These are phyloP conservation scores for Phylloscopus collybita DNA, from an alignment of 2,797 vertebrate genomes.

Conservation along the genomic window DNA sequence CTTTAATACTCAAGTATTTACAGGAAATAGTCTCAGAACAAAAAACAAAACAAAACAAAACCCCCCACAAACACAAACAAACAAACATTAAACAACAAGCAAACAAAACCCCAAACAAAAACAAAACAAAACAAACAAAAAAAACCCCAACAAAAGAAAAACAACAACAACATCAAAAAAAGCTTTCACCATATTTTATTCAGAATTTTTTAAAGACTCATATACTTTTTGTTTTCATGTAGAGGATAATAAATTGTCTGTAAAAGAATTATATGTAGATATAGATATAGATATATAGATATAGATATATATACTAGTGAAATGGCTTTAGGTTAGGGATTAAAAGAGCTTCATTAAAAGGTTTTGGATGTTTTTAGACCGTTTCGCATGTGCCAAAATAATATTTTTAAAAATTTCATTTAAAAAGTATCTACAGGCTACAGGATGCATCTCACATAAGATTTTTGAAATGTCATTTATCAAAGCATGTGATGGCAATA, in stretches of 20 bases:
- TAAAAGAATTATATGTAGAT: background rate
- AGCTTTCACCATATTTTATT: background rate
- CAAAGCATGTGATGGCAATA: background rate
- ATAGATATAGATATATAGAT: background rate
- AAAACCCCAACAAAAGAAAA: background rate
- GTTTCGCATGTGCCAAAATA: background rate
- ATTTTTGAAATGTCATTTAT: background rate
- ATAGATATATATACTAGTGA: background rate
- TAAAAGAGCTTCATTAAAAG: background rate
- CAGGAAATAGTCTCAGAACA: background rate
- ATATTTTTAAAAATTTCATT: background rate
- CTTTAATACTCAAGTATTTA: fast-evolving
- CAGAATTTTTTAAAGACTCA: background rate
- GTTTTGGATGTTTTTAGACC: background rate
- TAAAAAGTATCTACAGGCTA: background rate
- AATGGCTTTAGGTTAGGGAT: background rate
- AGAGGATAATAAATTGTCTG: background rate
- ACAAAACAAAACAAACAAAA: background rate
- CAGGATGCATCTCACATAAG: background rate
- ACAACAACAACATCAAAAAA: background rate
- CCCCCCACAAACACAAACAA: background rate
- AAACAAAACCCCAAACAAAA: background rate
- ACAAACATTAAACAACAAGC: background rate
- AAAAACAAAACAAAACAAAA: background rate
- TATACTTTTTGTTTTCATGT: background rate